phyloP scores from a whole-genome alignment of 2,113 vertebrate species.

The Scolopax mira region DNA sequence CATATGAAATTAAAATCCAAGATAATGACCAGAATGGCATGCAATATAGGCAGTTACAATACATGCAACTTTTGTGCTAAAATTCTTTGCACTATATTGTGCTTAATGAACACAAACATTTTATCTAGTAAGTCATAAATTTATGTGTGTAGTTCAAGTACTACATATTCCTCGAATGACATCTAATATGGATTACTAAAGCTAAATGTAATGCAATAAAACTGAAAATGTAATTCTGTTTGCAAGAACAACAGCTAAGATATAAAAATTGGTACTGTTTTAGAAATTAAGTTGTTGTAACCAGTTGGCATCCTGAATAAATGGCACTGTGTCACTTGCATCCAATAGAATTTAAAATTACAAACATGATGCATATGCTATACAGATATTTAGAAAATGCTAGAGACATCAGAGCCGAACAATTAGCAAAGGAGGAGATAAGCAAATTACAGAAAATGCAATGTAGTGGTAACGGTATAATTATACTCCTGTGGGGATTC shows the following conservation, averaged over 20 bases:
- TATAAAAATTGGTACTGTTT: neutral
- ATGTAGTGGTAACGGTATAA: neutral
- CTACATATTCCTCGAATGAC: neutral
- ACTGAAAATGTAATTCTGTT: neutral
- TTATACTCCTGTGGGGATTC: neutral
- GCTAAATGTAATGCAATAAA: neutral
- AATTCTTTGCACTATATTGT: neutral
- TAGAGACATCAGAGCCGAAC: neutral
- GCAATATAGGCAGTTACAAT: neutral
- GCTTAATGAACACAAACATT: neutral
- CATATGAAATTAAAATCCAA: neutral
- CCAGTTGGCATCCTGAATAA: neutral
- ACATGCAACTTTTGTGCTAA: neutral
- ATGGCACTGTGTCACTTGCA: neutral
- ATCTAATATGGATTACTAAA: neutral
- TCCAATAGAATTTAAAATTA: neutral
- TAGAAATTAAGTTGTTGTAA: neutral
- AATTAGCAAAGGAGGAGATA: neutral
- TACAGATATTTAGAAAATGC: neutral
- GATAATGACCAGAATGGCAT: neutral
- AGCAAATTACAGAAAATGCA: neutral
- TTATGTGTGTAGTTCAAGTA: neutral
- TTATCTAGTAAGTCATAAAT: neutral
- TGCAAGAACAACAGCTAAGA: neutral
- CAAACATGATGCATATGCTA: rapidly evolving